These are phyloP conservation scores for Ceyx melanurus DNA, from an alignment of 2,113 vertebrate species.

Conservation along the genomic window DNA sequence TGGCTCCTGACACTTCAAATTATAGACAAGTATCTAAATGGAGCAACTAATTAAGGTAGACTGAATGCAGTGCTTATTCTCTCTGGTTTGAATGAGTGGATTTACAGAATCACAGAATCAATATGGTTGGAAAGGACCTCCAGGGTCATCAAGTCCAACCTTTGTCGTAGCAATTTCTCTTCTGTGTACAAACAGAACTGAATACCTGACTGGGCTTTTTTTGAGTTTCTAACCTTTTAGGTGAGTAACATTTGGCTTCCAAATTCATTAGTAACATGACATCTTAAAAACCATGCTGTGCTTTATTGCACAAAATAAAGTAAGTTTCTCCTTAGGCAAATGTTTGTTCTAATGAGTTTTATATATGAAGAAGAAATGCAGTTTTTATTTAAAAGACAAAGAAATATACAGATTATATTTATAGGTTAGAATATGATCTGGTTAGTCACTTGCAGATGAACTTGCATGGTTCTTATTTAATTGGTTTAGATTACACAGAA, in stretches of 20 bases:
- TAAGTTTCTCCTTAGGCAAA: background rate
- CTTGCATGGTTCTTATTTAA: background rate
- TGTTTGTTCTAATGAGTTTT: background rate
- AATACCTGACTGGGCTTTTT: background rate
- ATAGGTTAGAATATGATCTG: background rate
- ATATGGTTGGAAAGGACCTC: too few species aligned
- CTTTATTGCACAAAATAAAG: background rate
- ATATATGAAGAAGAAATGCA: rapidly evolving
- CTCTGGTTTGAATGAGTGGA: background rate
- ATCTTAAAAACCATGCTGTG: background rate
- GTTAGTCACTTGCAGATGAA: background rate
- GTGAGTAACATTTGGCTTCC: background rate
- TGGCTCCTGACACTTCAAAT: background rate
- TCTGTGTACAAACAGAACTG: background rate
- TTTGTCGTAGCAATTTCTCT: background rate
- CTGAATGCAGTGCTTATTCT: background rate
- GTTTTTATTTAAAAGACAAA: background rate
- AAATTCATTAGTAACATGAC: background rate
- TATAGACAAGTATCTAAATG: background rate
- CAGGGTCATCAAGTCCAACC: too few species aligned
- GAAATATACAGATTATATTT: background rate
- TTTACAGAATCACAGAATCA: background rate
- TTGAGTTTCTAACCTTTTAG: background rate
- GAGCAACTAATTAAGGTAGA: background rate
- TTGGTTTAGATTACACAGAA: background rate